phyloP scores from a whole-genome alignment of 2,888 invertebrate species.

The Cephus sareptanus region DNA sequence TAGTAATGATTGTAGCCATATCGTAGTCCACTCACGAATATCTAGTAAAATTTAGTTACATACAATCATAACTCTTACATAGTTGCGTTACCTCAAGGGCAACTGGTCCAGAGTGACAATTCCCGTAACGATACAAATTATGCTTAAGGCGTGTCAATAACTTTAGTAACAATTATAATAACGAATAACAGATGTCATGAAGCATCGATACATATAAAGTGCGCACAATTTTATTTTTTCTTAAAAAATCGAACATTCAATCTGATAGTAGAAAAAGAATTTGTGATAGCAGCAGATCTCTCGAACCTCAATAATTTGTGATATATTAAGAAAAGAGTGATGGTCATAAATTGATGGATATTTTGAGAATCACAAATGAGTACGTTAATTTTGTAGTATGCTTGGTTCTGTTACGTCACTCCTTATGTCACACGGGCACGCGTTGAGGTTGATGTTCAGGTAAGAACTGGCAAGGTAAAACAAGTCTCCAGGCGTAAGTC shows the following conservation, averaged over 20 bases:
- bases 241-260: neutral
- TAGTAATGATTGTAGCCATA: neutral
- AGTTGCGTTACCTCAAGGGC: neutral
- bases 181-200: neutral
- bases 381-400: neutral
- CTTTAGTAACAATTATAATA: neutral
- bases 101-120: neutral
- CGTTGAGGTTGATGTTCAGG: slow-evolving; percentile 1
- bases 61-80: neutral
- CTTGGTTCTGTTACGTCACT: neutral
- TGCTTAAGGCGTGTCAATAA: neutral
- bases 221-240: neutral
- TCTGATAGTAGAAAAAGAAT: neutral
- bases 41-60: neutral
- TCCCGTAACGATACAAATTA: neutral
- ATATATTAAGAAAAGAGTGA: neutral
- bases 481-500: neutral
- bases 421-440: slow-evolving; percentile 1
- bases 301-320: neutral
- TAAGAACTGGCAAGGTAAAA: neutral
- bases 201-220: neutral
- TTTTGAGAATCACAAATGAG: neutral
- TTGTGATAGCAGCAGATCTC: neutral
- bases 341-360: neutral
- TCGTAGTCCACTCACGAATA: neutral